Evolutionary conservation across 1,140 invertebrate species (phyloP), one percentile per base, ranked within the genome.

Genomic region (Pemphigus obesinymphae): DNA sequence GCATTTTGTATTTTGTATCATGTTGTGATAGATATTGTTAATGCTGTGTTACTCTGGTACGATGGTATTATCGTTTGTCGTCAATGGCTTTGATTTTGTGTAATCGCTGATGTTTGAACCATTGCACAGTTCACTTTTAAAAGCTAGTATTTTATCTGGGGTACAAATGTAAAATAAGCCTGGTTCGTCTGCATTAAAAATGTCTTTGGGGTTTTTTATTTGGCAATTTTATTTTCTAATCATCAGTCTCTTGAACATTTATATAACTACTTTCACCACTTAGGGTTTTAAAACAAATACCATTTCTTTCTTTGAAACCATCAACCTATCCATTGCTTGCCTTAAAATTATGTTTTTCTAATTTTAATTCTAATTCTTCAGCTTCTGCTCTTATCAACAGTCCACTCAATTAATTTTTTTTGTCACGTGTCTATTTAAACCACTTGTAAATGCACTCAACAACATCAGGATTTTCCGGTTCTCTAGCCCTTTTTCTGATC

Each of bases 101-200:
- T n/a, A n/a, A n/a, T n/a, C n/a, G n/a, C n/a, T n/a, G n/a, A n/a
- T n/a, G n/a, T n/a, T n/a, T n/a, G n/a, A n/a, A 48, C 86, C 85
- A 37, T 20, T 23, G 83, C 85, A 87, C 75, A 70, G 84, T 75
- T 87, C 85, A 23, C 83, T 83, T 84, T 88, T 87, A 40, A 86
- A 87, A 34, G 83, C 83, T 43, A 86, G 72, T 4, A 85, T 86
- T 76, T 85, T 83, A 34, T 86, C 82, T 13, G 87, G 87, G 29
- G 86, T 66, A 13, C 84, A 63, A 83, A 85, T 85, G 82, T 83
- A 89, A 84, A 88, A 88, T 5, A 88, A 82, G 4, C 85, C 86
- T 6, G 85, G 87, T 84, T 88, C 87, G 34, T 66, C 63, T 31
- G 63, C 63, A 37, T 66, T 66, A 17, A 31, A 37, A 37, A 66